Base-by-base conservation (phyloP, 2,113 vertebrate genomes). In the Ptyas mucosa region DNA sequence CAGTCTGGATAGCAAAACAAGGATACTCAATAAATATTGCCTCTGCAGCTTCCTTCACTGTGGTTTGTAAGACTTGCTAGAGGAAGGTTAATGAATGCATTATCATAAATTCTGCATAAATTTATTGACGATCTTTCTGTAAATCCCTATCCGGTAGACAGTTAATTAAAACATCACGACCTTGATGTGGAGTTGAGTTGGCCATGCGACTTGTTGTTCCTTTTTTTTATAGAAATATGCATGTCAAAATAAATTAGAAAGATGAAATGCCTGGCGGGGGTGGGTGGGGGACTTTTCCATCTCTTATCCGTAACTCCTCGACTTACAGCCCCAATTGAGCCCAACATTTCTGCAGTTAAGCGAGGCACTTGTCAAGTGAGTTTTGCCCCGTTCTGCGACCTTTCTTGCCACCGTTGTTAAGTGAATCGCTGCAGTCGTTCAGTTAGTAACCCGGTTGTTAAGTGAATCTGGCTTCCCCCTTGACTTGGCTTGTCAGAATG, bases 81-180 rank as follows among this genome's bases (percentile, higher is more conserved):
- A 52, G 95, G 81, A 95, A 96, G 88, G 92, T 95, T 97, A 96
- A 96, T 96, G 93, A 94, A 52, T 58, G 52, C 58, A 18, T 96
- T 96, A 91, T 88, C 54, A 1, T 96, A 93, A 90, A 96, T 96
- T 96, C 88, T 0, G 21, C 86, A 87, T 95, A 96, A 9, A 96
- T 95, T 97, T 96, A 93, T 97, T 93, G 94, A 61, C 85, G 86
- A 89, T 94, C 81, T 52, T 53, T 87, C 52, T 95, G 49, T 95
- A 94, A 92, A 85, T 93, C 87, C 43, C 93, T 93, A 54, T 11
- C 20, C 52, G 88, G 3, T 39, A 21, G 58, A 15, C 49, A 92
- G 14, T 52, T 90, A 57, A 94, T 97, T 97, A 97, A 93, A 96
- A 91, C 96, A 94, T 21, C 89, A 61, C 96, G 95, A 96, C 95